A percentile compares a stretch with the other conserved stretches of the same genome.
phyloP scores from a whole-genome alignment of 2,113 vertebrate genomes.

The Gopherus evgoodei region DNA sequence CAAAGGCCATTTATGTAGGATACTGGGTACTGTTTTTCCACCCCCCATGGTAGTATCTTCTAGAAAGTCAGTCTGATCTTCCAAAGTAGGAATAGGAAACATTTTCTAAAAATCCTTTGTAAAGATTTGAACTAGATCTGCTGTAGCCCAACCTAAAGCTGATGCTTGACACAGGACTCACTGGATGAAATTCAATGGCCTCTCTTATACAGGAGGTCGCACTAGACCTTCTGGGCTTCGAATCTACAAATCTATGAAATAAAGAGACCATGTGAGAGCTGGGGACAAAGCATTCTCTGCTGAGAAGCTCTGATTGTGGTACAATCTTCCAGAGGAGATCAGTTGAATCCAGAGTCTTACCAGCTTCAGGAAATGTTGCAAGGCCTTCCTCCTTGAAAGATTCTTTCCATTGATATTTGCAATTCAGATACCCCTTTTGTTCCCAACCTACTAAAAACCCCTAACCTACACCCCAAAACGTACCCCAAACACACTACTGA shows the following conservation, averaged over 20 bases:
- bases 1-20: neutral
- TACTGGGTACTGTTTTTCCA: rapidly evolving
- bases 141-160: neutral
- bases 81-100: neutral
- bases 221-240: no score
- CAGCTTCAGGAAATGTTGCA: neutral
- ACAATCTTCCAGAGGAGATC: neutral
- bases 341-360: neutral
- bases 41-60: neutral
- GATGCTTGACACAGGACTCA: neutral
- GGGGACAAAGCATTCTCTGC: neutral
- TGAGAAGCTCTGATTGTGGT: neutral
- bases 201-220: neutral
- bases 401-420: neutral
- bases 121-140: neutral
- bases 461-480: neutral
- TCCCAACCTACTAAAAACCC: neutral
- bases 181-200: neutral
- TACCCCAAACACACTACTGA: neutral
- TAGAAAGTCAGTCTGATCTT: neutral
- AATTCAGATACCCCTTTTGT: neutral
- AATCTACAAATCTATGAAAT: neutral
- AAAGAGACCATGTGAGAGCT: neutral
- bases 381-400: neutral
- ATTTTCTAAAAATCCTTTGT: neutral